phyloP scores from a whole-genome alignment of 2,888 invertebrate genomes.

The Cyaniris semiargus region DNA sequence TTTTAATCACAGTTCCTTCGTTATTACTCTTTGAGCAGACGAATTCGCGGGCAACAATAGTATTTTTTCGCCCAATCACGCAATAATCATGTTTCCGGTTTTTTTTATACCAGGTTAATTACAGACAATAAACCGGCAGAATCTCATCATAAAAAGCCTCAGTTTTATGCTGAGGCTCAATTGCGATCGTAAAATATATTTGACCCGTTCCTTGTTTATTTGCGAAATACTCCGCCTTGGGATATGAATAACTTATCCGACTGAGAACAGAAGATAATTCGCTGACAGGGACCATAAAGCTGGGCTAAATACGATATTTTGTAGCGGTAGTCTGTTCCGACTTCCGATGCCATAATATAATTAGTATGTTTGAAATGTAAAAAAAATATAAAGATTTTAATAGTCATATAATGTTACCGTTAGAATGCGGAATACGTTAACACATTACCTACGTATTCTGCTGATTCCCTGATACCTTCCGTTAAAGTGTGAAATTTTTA shows the following conservation, averaged over 20 bases:
- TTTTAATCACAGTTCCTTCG: no score
- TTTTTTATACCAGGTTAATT: neutral
- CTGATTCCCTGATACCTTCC: no score
- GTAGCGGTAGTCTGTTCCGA: neutral
- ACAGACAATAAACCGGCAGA: neutral
- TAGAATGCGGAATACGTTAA: no score
- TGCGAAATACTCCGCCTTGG: neutral
- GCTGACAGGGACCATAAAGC: neutral
- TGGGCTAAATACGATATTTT: neutral
- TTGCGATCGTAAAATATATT: conserved; percentile 13
- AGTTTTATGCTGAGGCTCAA: neutral
- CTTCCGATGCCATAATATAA: no score
- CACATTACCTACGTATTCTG: no score
- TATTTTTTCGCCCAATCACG: neutral
- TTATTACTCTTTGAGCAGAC: no score
- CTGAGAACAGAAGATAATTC: neutral
- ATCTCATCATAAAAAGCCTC: conserved; percentile 3
- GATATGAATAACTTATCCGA: conserved; percentile 6
- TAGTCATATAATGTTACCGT: no score
- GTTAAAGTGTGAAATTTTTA: no score
- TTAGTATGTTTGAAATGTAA: no score
- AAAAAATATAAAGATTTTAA: no score
- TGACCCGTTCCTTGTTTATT: conserved; percentile 9
- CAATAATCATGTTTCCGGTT: neutral
- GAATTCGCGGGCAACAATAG: neutral